Percentiles rank a stretch among this genome's conserved stretches.
These are phyloP conservation scores for Aspidapion aeneum DNA, from an alignment of 2,888 invertebrate genomes.

Conservation along the genomic window DNA sequence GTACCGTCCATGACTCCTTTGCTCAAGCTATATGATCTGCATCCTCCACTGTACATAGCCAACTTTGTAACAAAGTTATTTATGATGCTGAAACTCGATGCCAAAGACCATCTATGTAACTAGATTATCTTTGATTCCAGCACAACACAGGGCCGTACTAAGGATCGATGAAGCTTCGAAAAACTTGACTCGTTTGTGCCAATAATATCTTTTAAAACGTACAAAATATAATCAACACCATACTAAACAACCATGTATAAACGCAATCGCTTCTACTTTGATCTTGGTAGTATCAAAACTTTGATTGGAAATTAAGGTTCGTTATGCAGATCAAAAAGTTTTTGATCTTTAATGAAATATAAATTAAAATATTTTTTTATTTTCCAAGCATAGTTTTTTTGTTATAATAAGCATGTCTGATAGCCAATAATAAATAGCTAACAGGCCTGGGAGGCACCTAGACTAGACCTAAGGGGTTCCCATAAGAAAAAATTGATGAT, in stretches of 20 bases:
- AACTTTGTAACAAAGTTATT: constrained; percentile 22
- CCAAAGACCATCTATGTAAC: background rate
- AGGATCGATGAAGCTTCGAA: constrained; percentile 45
- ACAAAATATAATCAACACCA: constrained; percentile 50
- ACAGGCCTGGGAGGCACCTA: no score
- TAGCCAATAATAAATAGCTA: no score
- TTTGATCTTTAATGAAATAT: no score
- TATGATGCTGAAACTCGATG: constrained; percentile 22
- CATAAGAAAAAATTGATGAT: no score
- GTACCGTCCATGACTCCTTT: constrained; percentile 48
- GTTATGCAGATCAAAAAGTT: no score
- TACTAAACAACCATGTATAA: constrained; percentile 48
- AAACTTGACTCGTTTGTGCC: constrained; percentile 40
- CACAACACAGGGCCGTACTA: constrained; percentile 41
- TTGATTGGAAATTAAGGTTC: no score
- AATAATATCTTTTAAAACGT: constrained; percentile 48
- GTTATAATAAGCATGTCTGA: no score
- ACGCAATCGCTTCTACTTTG: constrained; percentile 35
- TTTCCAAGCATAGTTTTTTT: no score
- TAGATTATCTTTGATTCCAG: constrained; percentile 23
- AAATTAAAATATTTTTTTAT: no score
- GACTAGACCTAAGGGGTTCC: no score
- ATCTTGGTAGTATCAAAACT: no score
- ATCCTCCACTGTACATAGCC: constrained; percentile 38
- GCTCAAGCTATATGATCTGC: constrained; percentile 43